Evolutionary conservation across 2,797 vertebrate species (phyloP).

Genomic region (Cheirogaleus major): DNA sequence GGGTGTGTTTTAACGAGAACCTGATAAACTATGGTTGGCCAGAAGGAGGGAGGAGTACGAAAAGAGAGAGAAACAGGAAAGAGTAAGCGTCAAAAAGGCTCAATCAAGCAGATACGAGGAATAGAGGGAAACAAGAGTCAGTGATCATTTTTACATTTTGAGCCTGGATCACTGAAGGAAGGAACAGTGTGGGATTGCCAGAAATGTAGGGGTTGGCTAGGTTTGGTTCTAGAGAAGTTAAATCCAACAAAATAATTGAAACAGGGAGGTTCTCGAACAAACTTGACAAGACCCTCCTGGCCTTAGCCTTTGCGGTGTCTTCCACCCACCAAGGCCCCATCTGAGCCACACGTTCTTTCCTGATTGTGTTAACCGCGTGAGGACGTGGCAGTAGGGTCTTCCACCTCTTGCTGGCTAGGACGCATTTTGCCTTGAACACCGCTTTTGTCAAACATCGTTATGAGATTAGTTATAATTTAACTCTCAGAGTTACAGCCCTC

Average conservation of each 20-base stretch:
- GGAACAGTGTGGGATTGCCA: background rate
- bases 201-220: background rate
- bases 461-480: constrained; percentile 47
- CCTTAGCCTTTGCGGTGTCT: background rate
- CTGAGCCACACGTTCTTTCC: background rate
- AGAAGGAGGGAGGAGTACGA: background rate
- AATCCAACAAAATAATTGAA: background rate
- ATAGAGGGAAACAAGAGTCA: background rate
- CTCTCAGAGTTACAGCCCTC: background rate
- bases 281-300: background rate
- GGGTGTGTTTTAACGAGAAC: background rate
- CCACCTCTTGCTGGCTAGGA: constrained; percentile 12
- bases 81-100: background rate
- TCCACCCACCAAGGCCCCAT: background rate
- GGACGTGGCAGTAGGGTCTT: background rate
- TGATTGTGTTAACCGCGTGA: background rate
- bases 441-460: background rate
- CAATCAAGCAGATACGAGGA: background rate
- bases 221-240: background rate
- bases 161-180: background rate
- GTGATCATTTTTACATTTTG: background rate
- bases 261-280: background rate
- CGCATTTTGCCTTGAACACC: background rate
- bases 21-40: background rate
- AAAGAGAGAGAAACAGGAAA: background rate